These are phyloP conservation scores for Epinephelus fuscoguttatus DNA, from an alignment of 2,113 vertebrate species.

Conservation along the genomic window DNA sequence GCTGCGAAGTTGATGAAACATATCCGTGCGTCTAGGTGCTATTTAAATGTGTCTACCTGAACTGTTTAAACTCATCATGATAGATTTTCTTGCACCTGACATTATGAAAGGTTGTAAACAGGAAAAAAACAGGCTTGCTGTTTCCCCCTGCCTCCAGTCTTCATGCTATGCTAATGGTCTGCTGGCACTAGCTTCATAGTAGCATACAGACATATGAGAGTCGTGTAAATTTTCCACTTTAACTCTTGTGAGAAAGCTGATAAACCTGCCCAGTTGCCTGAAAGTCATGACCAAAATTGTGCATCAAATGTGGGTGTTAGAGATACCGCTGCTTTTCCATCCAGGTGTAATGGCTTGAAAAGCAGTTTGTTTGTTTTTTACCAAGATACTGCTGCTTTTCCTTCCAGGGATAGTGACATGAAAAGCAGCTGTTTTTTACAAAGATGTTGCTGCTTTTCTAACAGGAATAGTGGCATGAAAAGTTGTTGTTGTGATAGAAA, in stretches of 20 bases:
- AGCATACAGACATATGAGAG: neutral
- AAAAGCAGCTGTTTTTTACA: too few relatives aligned
- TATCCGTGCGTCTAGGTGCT: neutral
- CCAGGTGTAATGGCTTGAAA: too few relatives aligned
- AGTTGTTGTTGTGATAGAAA: too few relatives aligned
- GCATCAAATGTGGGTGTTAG: too few relatives aligned
- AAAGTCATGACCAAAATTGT: too few relatives aligned
- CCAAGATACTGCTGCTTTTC: too few relatives aligned
- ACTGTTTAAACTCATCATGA: neutral
- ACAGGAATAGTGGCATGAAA: too few relatives aligned
- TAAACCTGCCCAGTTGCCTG: neutral
- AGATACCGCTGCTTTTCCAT: too few relatives aligned
- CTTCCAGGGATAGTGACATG: too few relatives aligned
- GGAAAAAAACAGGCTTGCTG: neutral
- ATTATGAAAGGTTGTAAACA: neutral
- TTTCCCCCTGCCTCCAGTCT: too few relatives aligned
- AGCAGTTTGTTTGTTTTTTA: too few relatives aligned
- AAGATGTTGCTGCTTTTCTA: too few relatives aligned
- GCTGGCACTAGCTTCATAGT: neutral
- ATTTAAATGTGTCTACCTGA: neutral
- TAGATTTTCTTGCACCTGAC: neutral
- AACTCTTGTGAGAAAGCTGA: neutral
- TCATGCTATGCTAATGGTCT: neutral
- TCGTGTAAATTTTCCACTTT: neutral
- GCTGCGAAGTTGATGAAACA: constrained; percentile 4